Base-by-base conservation (phyloP, 1,140 invertebrate species). In the Drosophila sucinea region DNA sequence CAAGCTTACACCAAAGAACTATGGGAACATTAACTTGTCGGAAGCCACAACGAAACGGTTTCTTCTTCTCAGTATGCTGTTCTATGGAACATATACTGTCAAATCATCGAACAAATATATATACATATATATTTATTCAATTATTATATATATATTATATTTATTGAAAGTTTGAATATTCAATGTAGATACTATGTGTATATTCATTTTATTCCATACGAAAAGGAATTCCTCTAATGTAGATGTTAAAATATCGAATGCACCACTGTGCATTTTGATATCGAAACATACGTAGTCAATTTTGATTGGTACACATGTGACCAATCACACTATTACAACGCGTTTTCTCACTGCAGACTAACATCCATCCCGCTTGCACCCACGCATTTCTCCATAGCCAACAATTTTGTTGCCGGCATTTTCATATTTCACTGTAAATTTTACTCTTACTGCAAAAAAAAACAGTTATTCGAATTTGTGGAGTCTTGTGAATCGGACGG, bases 261-360 rank as follows among this genome's bases (percentile, higher is more conserved):
- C 68, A 66, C 1, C 67, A 44, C 74, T 77, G 23, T 17, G 2
- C 30, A 25, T 40, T 27, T 3, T 40, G 7, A 60, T 51, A 60
- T 25, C 47, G n/a, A 25, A 10, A 76, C 44, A 66, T 77, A 77
- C 75, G 75, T 77, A 44, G 60, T 8, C 30, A 5, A 27, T 30
- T 33, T 1, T n/a, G 47, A 79, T 79, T 79, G 84, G 84, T 67
- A 73, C 68, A 83, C 75, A 69, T 76, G 33, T 60, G 25, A 30
- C 84, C 84, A 89, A 89, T 89, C 51, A 70, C 66, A 76, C 56
- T 54, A 47, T 81, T 90, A 78, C 84, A 89, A 66, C 84, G 40
- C 69, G 27, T 44, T 51, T 54, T 33, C 29, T 27, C 2, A 7
- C 41, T 44, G 17, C 1, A 8, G 57, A n/a, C 7, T 11, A 11